A percentile compares a stretch with the other conserved stretches of the same genome.
These are phyloP conservation scores for Dromaius novaehollandiae DNA, from an alignment of 2,113 vertebrate species.

Conservation along the genomic window DNA sequence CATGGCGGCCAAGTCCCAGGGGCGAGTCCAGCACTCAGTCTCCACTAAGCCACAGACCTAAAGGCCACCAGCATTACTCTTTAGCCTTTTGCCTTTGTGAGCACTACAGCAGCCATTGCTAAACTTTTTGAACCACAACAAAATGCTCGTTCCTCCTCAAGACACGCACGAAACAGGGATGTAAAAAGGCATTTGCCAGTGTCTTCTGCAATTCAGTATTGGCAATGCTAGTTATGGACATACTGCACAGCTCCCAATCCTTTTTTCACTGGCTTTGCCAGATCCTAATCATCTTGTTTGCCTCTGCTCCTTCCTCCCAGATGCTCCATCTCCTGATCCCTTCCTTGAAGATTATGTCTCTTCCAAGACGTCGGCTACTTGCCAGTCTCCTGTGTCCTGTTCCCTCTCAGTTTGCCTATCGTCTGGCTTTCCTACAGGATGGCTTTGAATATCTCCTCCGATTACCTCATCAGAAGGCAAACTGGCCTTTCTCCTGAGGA, in stretches of 20 bases:
- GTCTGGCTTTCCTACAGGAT: neutral
- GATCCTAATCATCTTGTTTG: constrained; percentile 39
- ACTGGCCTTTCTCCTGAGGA: neutral
- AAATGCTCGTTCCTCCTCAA: neutral
- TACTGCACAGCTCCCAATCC: neutral
- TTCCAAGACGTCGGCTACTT: neutral
- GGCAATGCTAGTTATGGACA: neutral
- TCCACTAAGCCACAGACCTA: neutral
- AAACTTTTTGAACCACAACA: neutral
- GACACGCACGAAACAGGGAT: rapidly evolving
- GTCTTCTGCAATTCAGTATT: neutral
- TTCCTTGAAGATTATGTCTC: constrained; percentile 24
- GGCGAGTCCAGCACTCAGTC: neutral
- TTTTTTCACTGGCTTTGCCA: constrained; percentile 15
- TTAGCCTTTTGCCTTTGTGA: neutral
- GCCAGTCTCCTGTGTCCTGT: neutral
- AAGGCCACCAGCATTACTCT: neutral
- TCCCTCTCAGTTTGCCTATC: neutral
- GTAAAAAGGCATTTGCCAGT: neutral
- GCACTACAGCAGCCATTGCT: neutral
- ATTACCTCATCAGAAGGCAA: neutral
- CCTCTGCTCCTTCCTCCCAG: constrained; percentile 24
- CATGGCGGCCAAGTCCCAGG: neutral
- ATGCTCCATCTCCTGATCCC: constrained; percentile 23
- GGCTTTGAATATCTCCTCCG: neutral